Conservation (phyloP, 2,797 vertebrate genomes). For the Eurystomus glaucurus region DNA sequence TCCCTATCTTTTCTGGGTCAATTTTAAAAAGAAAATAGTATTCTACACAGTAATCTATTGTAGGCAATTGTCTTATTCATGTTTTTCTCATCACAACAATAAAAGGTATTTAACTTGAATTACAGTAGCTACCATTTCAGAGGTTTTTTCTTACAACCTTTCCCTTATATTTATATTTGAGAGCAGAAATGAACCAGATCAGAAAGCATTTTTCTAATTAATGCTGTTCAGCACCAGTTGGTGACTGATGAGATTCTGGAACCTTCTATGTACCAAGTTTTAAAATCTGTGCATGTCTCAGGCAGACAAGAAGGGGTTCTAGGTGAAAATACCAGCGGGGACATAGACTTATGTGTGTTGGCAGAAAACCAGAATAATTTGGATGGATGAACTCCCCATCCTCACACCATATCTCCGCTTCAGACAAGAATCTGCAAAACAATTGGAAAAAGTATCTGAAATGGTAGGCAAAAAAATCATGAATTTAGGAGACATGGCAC, state of each 20-base stretch:
- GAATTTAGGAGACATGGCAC: background rate
- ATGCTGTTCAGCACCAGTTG: background rate
- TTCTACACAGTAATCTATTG: background rate
- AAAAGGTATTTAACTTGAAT: background rate
- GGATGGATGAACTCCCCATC: background rate
- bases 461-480: background rate
- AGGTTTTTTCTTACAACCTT: background rate
- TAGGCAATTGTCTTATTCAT: background rate
- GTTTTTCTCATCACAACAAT: background rate
- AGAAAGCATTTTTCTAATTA: conserved; percentile 1
- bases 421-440: background rate
- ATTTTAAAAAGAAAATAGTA: background rate
- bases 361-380: background rate
- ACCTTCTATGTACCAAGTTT: background rate
- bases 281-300: background rate
- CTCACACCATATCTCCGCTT: background rate
- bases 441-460: background rate
- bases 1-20: background rate
- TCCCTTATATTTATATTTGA: background rate
- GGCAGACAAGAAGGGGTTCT: background rate
- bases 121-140: background rate
- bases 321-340: background rate
- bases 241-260: background rate
- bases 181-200: conserved; percentile 17
- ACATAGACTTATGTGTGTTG: background rate